A percentile compares a stretch with the other conserved stretches of the same genome.
Evolutionary conservation across 2,113 vertebrate species (phyloP).

Genomic region (Mystacornis crossleyi): DNA sequence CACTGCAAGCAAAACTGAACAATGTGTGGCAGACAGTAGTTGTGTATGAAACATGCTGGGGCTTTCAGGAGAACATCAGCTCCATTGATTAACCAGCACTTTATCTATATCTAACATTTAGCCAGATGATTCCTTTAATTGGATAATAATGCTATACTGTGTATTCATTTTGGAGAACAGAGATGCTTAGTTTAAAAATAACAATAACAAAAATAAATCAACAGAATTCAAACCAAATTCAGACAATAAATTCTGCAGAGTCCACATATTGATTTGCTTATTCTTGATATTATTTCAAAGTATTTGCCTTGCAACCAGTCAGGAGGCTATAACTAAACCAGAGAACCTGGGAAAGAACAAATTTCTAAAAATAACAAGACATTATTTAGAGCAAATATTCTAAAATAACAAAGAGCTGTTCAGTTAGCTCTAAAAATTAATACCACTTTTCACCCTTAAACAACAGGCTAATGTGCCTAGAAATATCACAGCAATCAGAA

Average conservation of each 20-base stretch:
- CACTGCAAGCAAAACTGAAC: not conserved
- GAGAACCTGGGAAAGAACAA: not conserved
- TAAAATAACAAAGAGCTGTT: not conserved
- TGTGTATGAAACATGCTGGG: not conserved
- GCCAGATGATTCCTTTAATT: not conserved
- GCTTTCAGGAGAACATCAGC: not conserved
- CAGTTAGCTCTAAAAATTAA: not conserved
- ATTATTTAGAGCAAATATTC: not conserved
- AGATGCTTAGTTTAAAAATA: not conserved
- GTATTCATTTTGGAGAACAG: not conserved
- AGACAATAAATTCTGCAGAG: not conserved
- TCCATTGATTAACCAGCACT: not conserved
- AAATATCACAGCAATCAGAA: not conserved
- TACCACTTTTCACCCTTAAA: not conserved
- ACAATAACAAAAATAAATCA: not conserved
- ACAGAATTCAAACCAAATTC: not conserved
- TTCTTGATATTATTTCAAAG: not conserved
- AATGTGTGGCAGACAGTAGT: accelerated
- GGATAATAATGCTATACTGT: not conserved
- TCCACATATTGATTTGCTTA: not conserved
- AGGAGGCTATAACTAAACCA: not conserved
- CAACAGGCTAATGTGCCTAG: not conserved
- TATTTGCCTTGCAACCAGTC: not conserved
- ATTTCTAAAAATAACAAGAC: not conserved
- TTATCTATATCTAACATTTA: not conserved